A percentile compares a stretch with the other conserved stretches of the same genome.
phyloP scores from a whole-genome alignment of 2,888 invertebrate species.

The Leucania comma region DNA sequence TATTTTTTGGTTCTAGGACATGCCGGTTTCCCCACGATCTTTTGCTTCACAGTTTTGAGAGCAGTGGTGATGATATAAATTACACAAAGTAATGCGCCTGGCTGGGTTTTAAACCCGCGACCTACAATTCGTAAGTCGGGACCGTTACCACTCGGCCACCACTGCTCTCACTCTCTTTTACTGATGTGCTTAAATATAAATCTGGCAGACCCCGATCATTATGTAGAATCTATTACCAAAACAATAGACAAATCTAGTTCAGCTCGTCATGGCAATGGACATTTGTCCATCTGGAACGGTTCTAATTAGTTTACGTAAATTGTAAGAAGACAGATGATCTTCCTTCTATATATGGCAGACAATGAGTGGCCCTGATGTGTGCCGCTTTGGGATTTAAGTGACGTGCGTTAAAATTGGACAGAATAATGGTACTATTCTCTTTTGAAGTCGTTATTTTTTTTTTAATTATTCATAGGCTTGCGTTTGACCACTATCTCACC shows the following conservation, averaged over 20 bases:
- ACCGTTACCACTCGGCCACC: too few species aligned
- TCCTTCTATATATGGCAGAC: slow-evolving; percentile 52
- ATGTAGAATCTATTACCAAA: slow-evolving; percentile 10
- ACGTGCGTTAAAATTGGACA: slow-evolving; percentile 20
- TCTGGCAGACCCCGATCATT: not conserved
- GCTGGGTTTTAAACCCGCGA: too few species aligned
- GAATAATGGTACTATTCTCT: not conserved
- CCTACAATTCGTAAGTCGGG: too few species aligned
- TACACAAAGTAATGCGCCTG: too few species aligned
- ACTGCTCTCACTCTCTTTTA: too few species aligned
- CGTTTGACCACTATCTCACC: too few species aligned
- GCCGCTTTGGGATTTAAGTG: slow-evolving; percentile 26
- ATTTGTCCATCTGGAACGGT: slow-evolving; percentile 30
- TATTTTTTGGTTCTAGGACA: too few species aligned
- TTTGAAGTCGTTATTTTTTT: too few species aligned
- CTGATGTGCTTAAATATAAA: slow-evolving; percentile 7
- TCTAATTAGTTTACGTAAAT: slow-evolving; percentile 46
- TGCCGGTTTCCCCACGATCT: too few species aligned
- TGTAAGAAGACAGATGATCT: slow-evolving; percentile 39
- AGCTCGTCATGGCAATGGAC: slow-evolving; percentile 7
- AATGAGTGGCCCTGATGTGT: slow-evolving; percentile 44
- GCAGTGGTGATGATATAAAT: too few species aligned
- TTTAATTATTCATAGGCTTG: too few species aligned
- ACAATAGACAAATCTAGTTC: slow-evolving; percentile 25
- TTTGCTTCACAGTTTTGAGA: too few species aligned